A percentile compares a stretch with the other conserved stretches of the same genome.
Evolutionary conservation across 1,140 invertebrate species (phyloP).

Genomic region (Polypedilum vanderplanki): DNA sequence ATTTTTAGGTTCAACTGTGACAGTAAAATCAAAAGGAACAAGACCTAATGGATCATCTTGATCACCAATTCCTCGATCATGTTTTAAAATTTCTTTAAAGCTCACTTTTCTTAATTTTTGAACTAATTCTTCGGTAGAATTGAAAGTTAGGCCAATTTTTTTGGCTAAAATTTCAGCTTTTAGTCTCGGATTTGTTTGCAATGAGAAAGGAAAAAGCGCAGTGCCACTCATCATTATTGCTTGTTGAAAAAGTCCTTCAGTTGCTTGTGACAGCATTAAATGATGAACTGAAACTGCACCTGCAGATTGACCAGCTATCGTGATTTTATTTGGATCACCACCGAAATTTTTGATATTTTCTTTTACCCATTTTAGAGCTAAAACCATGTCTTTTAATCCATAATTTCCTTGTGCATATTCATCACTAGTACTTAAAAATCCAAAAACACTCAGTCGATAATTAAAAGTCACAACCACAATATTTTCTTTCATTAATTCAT

Average conservation of each 20-base stretch:
- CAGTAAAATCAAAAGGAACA: not conserved
- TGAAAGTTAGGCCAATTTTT: constrained; percentile 33
- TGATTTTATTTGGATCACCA: constrained; percentile 55
- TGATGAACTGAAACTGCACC: constrained; percentile 52
- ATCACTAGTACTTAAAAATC: constrained; percentile 52
- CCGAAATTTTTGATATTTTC: constrained; percentile 56
- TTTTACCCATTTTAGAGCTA: constrained; percentile 56
- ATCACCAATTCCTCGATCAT: not conserved
- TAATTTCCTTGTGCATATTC: constrained; percentile 52
- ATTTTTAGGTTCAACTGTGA: not conserved
- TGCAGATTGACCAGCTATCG: constrained; percentile 54
- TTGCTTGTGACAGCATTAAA: constrained; percentile 52
- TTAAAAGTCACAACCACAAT: constrained; percentile 62
- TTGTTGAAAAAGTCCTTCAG: constrained; percentile 50
- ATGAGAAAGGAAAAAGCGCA: constrained; percentile 42
- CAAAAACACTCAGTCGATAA: constrained; percentile 56
- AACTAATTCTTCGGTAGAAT: constrained; percentile 16
- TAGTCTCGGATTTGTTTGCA: constrained; percentile 38
- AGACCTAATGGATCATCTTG: not conserved
- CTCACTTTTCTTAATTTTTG: not conserved
- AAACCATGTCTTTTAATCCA: constrained; percentile 57
- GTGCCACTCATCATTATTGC: constrained; percentile 47
- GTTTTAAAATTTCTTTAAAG: not conserved
- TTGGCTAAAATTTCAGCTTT: constrained; percentile 42
- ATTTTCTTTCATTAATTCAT: constrained; percentile 57